Evolutionary conservation across 2,888 invertebrate species (phyloP), one percentile per base, ranked within the genome.

Genomic region (Cheilosia urbana): DNA sequence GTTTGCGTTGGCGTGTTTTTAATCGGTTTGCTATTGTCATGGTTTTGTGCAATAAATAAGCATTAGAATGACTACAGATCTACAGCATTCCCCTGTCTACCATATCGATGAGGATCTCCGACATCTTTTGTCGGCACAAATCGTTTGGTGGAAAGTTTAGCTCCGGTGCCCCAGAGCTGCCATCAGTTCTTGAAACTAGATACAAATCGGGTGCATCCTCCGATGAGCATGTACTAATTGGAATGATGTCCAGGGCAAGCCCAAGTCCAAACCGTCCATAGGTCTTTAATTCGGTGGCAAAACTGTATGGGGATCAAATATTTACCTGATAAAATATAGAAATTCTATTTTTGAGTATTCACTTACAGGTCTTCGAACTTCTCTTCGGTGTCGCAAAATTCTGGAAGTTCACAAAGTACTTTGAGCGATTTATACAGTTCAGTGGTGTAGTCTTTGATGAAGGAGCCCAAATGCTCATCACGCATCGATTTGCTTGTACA

Each of bases 141-240:
- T 93, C 93, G 88, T 94, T 95, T 60, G 93, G 93, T 63, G 93
- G 93, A 87, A 93, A 93, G 88, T 92, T 91, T 24, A 92, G 88
- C 71, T 89, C 88, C 11, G 91, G 90, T 49, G 91, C 92, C 37
- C 92, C 91, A 15, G 88, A 88, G 65, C 91, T 90, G 58, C 92
- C 91, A 37, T 89, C 89, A 19, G 87, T 88, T n/a, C 89, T 89
- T 30, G 89, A 89, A 15, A 88, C 90, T 65, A 92, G 91, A 89
- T 96, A 96, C 79, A 96, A 91, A 89, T 96, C 95, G 0, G 96
- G 96, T 0, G 96, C 96, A 89, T 95, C 95, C 69, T 95, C 94
- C 60, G 95, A 95, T 65, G 95, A 94, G 80, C 96, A 96, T 0
- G 94, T 95, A 90, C 92, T 95, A 60, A 96, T 95, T 1, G 96